Evolutionary conservation across 2,113 vertebrate species (phyloP), one percentile per base, ranked within the genome.

Genomic region (Polyodon spathula): DNA sequence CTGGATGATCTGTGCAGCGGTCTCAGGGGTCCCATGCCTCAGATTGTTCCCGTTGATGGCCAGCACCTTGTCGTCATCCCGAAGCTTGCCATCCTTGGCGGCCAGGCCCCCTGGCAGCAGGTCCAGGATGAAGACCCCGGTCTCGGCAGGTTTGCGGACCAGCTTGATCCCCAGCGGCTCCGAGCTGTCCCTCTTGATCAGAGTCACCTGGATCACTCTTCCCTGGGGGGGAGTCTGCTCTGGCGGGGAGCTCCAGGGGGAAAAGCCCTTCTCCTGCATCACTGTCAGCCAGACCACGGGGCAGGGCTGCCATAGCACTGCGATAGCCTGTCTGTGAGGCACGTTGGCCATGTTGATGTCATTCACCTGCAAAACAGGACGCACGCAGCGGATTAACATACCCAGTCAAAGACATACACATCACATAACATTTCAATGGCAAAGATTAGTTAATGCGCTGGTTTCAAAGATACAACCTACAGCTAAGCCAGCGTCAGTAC

Each of bases 1-100:
- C 93, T 95, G 93, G 72, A 96, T 96, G 62, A 95, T 94, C 73
- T 93, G 90, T 2, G 93, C 93, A 3, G 93, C 93, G 1, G 88
- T 89, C 79, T 96, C 93, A 0, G 93, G 93, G 2, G 92, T 94
- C 14, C 93, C 93, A 54, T 93, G 92, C 54, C 89, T 87, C 68
- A 96, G 77, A 81, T 96, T 90, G 1, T 93, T 90, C 4, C 93
- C 92, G 0, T 95, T 95, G 69, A 96, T 95, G 50, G 89, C 91
- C 61, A 96, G 70, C 10, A 96, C 93, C 63, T 91, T 90, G 75
- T 96, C 93, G 12, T 89, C 92, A 68, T 89, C 89, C 66, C 77
- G 85, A 69, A 95, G 81, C 70, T 89, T 94, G 14, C 92, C 92
- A 5, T 96, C 93, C 71, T 88, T 89, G 60, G 90, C 89, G 8